Base-by-base conservation (phyloP, 2,888 invertebrate genomes). In the Biston stratarius region DNA sequence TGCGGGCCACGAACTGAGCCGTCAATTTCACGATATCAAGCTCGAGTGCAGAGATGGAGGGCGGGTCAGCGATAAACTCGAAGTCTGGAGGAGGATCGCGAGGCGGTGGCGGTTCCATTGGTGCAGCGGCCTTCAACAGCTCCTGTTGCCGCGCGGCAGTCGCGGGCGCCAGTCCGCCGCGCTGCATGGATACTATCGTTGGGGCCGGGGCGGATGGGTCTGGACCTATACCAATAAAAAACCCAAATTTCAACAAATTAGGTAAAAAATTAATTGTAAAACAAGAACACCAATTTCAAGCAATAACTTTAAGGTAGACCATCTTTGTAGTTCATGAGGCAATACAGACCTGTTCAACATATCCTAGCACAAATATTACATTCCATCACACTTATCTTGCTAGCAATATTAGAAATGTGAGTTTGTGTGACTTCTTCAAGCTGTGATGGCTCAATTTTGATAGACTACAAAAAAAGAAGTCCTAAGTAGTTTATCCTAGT, bases 1-100 rank as follows among this genome's bases (percentile, higher is more conserved):
- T 99, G 82, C 99, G 95, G 0, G 99, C 99, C 0, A 99, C 99
- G 94, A 99, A 99, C 87, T 99, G 99, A 0, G 99, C 99, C 0
- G 99, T 99, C 34, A 99, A 91, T 83, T 99, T 99, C 0, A 99
- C 99, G 69, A 99, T 98, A 89, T 99, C 99, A 95, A 99, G 95
- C 90, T 99, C 99, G 69, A 99, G 95, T 0, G 99, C 99, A 0
- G 99, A 99, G 80, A 99, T 99, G 0, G 99, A 99, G 0, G 99
- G 99, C 0, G 99, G 99, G 93, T 99, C 99, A 9, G 99, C 99
- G 58, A 98, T 96, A 87, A 98, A 99, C 88, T 99, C 99, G 90
- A 97, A 99, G 73, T 98, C 98, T 38, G 95, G 93, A 0, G 99
- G 99, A 0, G 99, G 98, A 81, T 99, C 98, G 81, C 97, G 98